Conservation (phyloP, 30 jellyfish, hydroid and myxozoan species). For the Aurelia coerulea region DNA sequence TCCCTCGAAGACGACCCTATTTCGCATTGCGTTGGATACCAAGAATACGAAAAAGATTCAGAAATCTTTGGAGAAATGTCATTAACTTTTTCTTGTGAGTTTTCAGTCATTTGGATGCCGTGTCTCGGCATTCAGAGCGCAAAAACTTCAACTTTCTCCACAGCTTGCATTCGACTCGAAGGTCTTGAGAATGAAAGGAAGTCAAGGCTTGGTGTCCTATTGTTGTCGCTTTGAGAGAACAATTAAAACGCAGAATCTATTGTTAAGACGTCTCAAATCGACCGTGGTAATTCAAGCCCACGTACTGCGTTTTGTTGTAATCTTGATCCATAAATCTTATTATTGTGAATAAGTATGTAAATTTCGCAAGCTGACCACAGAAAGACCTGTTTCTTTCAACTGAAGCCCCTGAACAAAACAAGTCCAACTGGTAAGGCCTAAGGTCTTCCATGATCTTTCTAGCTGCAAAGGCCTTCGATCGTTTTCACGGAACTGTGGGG, state of each 20-base stretch:
- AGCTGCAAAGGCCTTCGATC: no score
- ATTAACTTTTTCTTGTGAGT: neutral
- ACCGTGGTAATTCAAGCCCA: slow-evolving; percentile 59
- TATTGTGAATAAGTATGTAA: slow-evolving; percentile 45
- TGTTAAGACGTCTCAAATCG: slow-evolving; percentile 67
- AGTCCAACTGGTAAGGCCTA: no score
- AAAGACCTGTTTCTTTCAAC: slow-evolving; percentile 35
- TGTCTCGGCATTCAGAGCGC: neutral
- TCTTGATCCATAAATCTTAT: slow-evolving; percentile 10
- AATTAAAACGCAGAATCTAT: slow-evolving; percentile 28
- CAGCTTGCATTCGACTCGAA: slow-evolving; percentile 50
- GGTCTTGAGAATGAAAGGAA: slow-evolving; percentile 64
- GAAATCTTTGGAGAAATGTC: slow-evolving; percentile 3
- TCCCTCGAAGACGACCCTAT: slow-evolving; percentile 35
- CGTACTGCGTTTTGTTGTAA: slow-evolving; percentile 39
- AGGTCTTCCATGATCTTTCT: no score
- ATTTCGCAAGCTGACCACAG: slow-evolving; percentile 11
- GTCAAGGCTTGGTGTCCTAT: slow-evolving; percentile 48
- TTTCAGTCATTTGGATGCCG: slow-evolving; percentile 14
- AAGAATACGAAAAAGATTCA: slow-evolving; percentile 53
- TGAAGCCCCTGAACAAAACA: no score
- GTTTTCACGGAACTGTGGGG: no score
- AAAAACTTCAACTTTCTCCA: neutral
- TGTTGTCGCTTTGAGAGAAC: slow-evolving; percentile 22
- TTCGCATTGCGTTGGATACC: slow-evolving; percentile 77